Percentiles rank a stretch among this genome's conserved stretches.
Conservation (phyloP, 2,888 invertebrate species). For the Stenichneumon culpator region DNA sequence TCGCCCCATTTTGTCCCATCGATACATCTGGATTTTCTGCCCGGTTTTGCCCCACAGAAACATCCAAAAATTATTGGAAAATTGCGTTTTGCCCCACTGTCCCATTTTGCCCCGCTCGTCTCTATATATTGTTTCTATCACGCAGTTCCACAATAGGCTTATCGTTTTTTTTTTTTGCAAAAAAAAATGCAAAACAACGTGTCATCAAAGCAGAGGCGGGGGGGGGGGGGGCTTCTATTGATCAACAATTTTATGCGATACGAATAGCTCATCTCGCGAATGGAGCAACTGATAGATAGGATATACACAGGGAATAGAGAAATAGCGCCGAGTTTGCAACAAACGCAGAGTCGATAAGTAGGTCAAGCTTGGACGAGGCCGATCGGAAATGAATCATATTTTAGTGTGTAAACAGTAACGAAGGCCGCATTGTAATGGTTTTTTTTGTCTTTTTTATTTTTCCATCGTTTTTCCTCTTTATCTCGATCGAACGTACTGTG, state of each 20-base stretch:
- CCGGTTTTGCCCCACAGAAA: too few relatives aligned
- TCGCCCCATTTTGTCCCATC: too few relatives aligned
- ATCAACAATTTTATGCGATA: slow-evolving; percentile 42
- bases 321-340: slow-evolving; percentile 47
- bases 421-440: slow-evolving; percentile 68
- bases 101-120: too few relatives aligned
- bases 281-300: slow-evolving; percentile 6
- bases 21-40: too few relatives aligned
- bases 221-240: slow-evolving; percentile 27
- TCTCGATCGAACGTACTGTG: slow-evolving; percentile 27
- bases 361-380: slow-evolving; percentile 79
- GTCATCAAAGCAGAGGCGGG: not conserved
- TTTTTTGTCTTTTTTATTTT: slow-evolving; percentile 2
- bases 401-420: slow-evolving; percentile 75
- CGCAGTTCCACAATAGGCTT: not conserved
- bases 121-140: not conserved
- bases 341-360: slow-evolving; percentile 75
- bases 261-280: slow-evolving; percentile 31
- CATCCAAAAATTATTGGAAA: too few relatives aligned
- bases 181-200: slow-evolving; percentile 18
- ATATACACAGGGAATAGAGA: slow-evolving; percentile 41
- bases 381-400: slow-evolving; percentile 75
- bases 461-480: slow-evolving; percentile 31
- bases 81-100: too few relatives aligned
- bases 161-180: not conserved